Evolutionary conservation across 1,140 invertebrate species (phyloP).

Genomic region (Campoletis sonorensis): DNA sequence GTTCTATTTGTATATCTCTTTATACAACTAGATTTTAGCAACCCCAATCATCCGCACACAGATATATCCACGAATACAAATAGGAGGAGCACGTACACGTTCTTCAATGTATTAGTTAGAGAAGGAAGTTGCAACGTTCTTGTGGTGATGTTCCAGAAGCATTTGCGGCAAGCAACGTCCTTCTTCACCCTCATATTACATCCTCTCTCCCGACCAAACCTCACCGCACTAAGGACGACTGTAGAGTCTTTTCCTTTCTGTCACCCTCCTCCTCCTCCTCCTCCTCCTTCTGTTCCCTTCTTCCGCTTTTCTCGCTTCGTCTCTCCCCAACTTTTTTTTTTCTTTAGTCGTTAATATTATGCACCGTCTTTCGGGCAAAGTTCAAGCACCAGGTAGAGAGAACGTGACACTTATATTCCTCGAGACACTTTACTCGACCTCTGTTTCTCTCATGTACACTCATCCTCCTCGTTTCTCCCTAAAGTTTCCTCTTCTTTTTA

Average conservation of each 20-base stretch:
- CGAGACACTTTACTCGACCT: conserved; percentile 1
- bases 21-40: not conserved
- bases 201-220: no score
- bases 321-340: conserved; percentile 8
- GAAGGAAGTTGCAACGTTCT: not conserved
- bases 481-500: not conserved
- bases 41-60: not conserved
- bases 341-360: conserved; percentile 42
- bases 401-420: conserved; percentile 40
- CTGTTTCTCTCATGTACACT: not conserved
- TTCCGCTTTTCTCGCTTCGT: not conserved
- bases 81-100: not conserved
- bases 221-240: not conserved
- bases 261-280: not conserved
- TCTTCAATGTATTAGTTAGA: not conserved
- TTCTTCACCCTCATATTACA: not conserved
- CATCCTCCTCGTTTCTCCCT: not conserved
- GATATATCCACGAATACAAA: not conserved
- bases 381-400: conserved; percentile 34
- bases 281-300: no score
- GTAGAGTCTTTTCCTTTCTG: not conserved
- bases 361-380: conserved; percentile 42
- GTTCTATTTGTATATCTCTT: not conserved
- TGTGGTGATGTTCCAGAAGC: conserved; percentile 8
- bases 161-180: conserved; percentile 1